These are phyloP conservation scores for Nesometra sesokonis DNA, from an alignment of 35 echinoderm and acorn worm genomes.

Conservation along the genomic window DNA sequence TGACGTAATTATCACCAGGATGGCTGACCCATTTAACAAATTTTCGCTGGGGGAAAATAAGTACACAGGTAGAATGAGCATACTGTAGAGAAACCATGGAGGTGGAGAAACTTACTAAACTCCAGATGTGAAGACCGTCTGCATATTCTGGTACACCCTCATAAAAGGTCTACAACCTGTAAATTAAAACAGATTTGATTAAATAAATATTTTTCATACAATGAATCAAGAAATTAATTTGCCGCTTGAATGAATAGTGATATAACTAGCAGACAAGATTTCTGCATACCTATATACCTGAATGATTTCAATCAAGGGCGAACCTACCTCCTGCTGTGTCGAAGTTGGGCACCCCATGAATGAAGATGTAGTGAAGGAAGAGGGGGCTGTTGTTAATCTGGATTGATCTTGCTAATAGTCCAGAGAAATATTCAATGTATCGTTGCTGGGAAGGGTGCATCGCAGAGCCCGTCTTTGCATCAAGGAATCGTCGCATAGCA, in stretches of 20 bases:
- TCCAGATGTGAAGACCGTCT: conserved; percentile 83
- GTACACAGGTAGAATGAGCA: no score
- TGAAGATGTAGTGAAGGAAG: conserved; percentile 63
- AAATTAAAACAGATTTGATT: neutral
- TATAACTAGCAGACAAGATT: neutral
- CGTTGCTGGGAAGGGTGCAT: conserved; percentile 84
- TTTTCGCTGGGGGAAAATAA: no score
- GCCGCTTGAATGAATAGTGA: neutral
- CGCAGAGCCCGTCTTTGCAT: conserved; percentile 44
- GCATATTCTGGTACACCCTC: conserved; percentile 83
- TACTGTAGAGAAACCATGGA: no score
- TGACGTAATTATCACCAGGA: no score
- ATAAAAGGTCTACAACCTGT: conserved; percentile 87
- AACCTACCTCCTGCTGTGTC: conserved; percentile 78
- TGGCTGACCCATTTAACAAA: no score
- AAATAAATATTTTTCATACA: neutral
- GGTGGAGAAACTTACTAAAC: conserved; percentile 76
- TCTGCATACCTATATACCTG: neutral
- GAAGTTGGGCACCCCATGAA: conserved; percentile 95
- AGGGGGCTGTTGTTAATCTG: conserved; percentile 88
- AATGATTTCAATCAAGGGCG: neutral
- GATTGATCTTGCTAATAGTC: conserved; percentile 58
- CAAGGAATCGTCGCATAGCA: conserved; percentile 90
- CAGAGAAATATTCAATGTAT: conserved; percentile 81
- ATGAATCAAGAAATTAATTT: neutral